Percentiles rank a stretch among this genome's conserved stretches.
phyloP scores from a whole-genome alignment of 2,797 vertebrate species.

The Taenioides sp. region DNA sequence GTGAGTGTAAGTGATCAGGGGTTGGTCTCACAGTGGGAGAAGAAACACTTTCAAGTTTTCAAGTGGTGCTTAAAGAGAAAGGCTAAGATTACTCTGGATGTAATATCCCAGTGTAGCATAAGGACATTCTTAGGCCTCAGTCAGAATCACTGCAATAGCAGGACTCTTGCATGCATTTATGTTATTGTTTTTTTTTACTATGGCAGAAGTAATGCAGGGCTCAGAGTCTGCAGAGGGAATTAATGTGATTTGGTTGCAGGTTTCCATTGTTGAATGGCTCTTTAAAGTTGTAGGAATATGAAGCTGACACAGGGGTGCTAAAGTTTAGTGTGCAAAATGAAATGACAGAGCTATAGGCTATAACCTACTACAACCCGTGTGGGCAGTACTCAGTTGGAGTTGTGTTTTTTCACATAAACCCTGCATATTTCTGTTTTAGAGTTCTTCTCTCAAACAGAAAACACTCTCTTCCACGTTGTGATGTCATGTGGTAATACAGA shows the following conservation, averaged over 20 bases:
- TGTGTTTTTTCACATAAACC: too few relatives aligned
- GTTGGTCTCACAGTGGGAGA: slow-evolving; percentile 11
- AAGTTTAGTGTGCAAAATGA: neutral
- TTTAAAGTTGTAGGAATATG: neutral
- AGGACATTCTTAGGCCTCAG: slow-evolving; percentile 21
- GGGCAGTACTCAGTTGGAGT: too few relatives aligned
- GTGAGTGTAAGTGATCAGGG: slow-evolving; percentile 25
- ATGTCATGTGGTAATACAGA: too few relatives aligned
- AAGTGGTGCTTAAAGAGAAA: slow-evolving; percentile 21
- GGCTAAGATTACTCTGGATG: slow-evolving; percentile 9
- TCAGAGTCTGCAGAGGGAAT: slow-evolving; percentile 24
- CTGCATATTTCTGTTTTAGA: too few relatives aligned
- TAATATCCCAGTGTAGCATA: slow-evolving; percentile 18
- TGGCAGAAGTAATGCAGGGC: slow-evolving; percentile 41
- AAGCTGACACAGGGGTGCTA: neutral
- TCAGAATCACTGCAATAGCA: slow-evolving; percentile 24
- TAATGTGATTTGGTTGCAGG: slow-evolving; percentile 14
- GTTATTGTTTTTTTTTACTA: neutral
- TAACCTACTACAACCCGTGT: neutral
- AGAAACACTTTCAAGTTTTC: slow-evolving; percentile 23
- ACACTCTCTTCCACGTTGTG: too few relatives aligned
- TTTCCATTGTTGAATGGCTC: neutral
- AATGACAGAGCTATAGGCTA: neutral
- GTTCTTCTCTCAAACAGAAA: too few relatives aligned
- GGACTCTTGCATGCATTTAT: slow-evolving; percentile 31